Conservation (phyloP, 2,797 vertebrate genomes). For the Paguma larvata region DNA sequence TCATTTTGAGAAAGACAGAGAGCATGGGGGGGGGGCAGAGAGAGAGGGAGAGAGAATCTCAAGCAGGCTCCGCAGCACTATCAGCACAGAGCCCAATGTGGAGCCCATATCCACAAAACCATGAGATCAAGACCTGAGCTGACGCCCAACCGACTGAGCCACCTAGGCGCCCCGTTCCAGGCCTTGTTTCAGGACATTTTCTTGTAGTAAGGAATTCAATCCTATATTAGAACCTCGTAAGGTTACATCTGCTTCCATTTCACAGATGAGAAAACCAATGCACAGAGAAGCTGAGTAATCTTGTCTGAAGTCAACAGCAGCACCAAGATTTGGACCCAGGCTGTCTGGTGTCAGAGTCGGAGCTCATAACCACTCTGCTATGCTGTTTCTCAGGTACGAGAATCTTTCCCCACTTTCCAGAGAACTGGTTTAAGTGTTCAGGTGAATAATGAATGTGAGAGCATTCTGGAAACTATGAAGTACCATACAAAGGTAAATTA, state of each 20-base stretch:
- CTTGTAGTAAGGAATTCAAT: not conserved
- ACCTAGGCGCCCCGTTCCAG: too few species aligned
- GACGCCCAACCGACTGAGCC: too few species aligned
- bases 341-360: not conserved
- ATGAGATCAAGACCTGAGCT: too few species aligned
- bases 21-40: too few species aligned
- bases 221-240: not conserved
- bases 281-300: not conserved
- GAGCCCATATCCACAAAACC: too few species aligned
- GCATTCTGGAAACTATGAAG: not conserved
- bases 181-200: not conserved
- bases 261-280: not conserved
- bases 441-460: not conserved
- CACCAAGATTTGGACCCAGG: not conserved
- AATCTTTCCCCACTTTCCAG: not conserved
- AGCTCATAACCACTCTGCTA: not conserved
- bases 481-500: not conserved
- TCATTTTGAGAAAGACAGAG: too few species aligned
- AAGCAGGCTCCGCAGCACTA: too few species aligned
- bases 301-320: not conserved
- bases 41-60: too few species aligned
- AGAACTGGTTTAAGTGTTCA: not conserved
- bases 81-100: too few species aligned
- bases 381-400: not conserved
- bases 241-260: not conserved